Base-by-base conservation (phyloP, 2,797 vertebrate genomes). In the Halcyon chelicuti region DNA sequence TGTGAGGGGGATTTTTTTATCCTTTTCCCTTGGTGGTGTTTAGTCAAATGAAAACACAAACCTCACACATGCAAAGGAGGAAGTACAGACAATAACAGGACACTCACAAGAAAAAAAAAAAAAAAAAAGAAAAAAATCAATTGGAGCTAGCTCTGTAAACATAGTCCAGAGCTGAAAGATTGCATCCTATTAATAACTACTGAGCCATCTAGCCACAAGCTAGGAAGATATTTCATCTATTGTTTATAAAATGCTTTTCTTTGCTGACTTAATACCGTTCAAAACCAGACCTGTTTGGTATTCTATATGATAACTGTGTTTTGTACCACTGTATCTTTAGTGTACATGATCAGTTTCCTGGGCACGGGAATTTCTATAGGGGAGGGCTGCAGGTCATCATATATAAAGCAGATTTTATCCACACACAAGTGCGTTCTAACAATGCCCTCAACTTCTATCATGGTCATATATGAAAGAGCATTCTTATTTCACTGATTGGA, bases 21-120 rank as follows among this genome's bases (percentile, higher is more conserved):
- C 49, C 35, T 91, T 65, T 51, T 68, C 14, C 58, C 14, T 33
- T 46, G 51, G 35, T 4, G 5, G 16, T 80, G 68, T 39, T 40
- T 66, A 78, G 25, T 54, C 66, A 86, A 86, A 86, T 13, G 35
- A 77, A 91, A 93, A 74, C 29, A 46, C 46, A 82, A 85, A 74
- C 39, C 28, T 91, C 61, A 74, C 9, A 31, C 5, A 46, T 7
- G 37, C 84, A 77, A 77, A 91, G 40, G 31, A 85, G 61, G 63
- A 96, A 94, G 29, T 66, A 66, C 4, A 33, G 42, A 90, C 66
- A 94, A 31, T 78, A 77, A 93, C 31, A 94, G 66, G 55, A 90
- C 76, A 63, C 65, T 16, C 47, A 55, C 46, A 76, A 60, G 16
- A 29, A 52, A 10, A 12, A 52, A 16, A 28, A 52, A 25, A 49